These are phyloP conservation scores for Microplitis deprimator DNA, from an alignment of 2,888 invertebrate species.

Conservation along the genomic window DNA sequence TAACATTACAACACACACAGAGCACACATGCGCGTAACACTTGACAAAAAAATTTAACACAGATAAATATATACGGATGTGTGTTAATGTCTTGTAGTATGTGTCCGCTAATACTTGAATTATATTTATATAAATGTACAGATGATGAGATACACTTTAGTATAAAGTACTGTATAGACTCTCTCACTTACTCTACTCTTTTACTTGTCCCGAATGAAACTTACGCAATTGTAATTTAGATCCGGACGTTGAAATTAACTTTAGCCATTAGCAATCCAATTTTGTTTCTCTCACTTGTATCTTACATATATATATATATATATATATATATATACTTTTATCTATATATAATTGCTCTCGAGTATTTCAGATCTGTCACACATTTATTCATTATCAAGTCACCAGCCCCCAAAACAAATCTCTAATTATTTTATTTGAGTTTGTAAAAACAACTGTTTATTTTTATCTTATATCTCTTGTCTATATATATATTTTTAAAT, in stretches of 20 bases:
- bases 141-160: too few species aligned
- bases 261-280: constrained; percentile 42
- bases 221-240: constrained; percentile 54
- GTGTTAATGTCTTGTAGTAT: not conserved
- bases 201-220: constrained; percentile 32
- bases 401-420: not conserved
- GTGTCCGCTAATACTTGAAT: not conserved
- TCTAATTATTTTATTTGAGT: not conserved
- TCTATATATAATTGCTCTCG: not conserved
- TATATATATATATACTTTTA: constrained; percentile 24
- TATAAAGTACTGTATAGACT: too few species aligned
- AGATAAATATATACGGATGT: constrained; percentile 6
- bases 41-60: constrained; percentile 20
- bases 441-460: too few species aligned
- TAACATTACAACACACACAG: not conserved
- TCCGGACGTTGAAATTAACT: constrained; percentile 46
- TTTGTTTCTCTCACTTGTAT: constrained; percentile 32
- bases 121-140: constrained; percentile 3
- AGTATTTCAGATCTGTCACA: not conserved
- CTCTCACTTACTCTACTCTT: not conserved
- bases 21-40: not conserved
- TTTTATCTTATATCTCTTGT: too few species aligned
- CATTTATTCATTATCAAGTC: constrained; percentile 17
- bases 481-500: too few species aligned
- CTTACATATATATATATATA: not conserved